A percentile compares a stretch with the other conserved stretches of the same genome.
These are phyloP conservation scores for Crematogaster levior DNA, from an alignment of 2,888 invertebrate species.

Conservation along the genomic window DNA sequence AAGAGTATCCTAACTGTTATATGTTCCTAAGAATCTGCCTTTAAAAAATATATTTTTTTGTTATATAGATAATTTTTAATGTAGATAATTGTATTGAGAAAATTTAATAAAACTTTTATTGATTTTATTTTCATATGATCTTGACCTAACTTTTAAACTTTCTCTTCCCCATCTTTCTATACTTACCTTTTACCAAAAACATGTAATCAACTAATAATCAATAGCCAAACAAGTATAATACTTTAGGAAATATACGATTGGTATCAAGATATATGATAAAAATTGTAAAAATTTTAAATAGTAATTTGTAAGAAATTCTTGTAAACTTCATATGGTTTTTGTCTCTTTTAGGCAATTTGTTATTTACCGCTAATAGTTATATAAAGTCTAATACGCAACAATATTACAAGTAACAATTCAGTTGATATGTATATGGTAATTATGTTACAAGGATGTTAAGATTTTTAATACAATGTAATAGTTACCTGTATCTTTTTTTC, in stretches of 20 bases:
- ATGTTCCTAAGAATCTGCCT: not conserved
- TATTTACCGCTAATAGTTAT: conserved; percentile 35
- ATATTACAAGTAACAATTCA: conserved; percentile 55
- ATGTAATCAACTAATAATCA: conserved; percentile 38
- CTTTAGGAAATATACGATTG: conserved; percentile 58
- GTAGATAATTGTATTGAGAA: conserved; percentile 4
- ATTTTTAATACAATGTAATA: conserved; percentile 64
- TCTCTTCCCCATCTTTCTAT: conserved; percentile 49
- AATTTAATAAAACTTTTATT: not conserved
- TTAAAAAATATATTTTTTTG: not conserved
- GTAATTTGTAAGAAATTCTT: conserved; percentile 52
- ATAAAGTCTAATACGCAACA: conserved; percentile 18
- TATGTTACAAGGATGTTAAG: conserved; percentile 46
- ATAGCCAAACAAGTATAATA: conserved; percentile 56
- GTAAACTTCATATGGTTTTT: conserved; percentile 30
- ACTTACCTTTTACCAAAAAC: conserved; percentile 68
- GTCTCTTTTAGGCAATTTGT: not conserved
- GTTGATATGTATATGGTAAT: conserved; percentile 49
- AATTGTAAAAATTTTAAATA: conserved; percentile 9
- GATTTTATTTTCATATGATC: not conserved
- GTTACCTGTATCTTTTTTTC: conserved; percentile 94
- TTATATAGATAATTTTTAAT: no score
- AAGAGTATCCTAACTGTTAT: conserved; percentile 28
- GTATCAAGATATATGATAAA: conserved; percentile 46
- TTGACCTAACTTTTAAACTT: not conserved